Base-by-base conservation (phyloP, 1,140 invertebrate species). In the Paralvinella palmiformis region DNA sequence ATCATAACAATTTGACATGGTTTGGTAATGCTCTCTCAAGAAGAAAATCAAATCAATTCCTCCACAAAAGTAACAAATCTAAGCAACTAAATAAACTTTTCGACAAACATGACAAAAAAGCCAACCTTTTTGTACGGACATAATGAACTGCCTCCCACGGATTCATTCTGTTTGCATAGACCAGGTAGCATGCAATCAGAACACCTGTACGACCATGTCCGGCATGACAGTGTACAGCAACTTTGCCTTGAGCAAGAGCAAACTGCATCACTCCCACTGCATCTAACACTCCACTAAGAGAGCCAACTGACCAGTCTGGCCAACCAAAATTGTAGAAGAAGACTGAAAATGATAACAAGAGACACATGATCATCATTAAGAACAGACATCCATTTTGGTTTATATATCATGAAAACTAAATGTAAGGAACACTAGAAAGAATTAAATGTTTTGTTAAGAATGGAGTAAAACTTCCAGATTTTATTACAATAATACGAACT, bases 251-350 rank as follows among this genome's bases (percentile, higher is more conserved):
- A 55, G 86, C 85, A 0, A 91, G 78, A 1, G 89, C 86, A 81
- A 94, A 94, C 35, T 90, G 88, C 73, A 92, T 83, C 3, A 94
- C 91, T 82, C 93, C 93, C 1, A 92, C 88, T 86, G 92, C 91
- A 72, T 94, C 89, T 62, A 93, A 75, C 17, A 94, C 79, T 15
- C 86, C 86, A 48, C 84, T 84, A 64, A 91, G 81, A 20, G 86
- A 87, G 0, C 88, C 88, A 59, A 89, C 88, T 0, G 89, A 89
- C 77, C 91, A 93, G 80, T 94, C 91, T 63, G 74, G 78, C 80
- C 81, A 59, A 83, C 73, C 86, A 77, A 91, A 93, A 81, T 93
- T 93, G 83, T 92, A 93, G 67, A 77, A 80, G 62, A 69, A 79
- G 48, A 80, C 76, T 79, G n/a, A n/a, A n/a, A n/a, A n/a, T n/a